phyloP scores from a whole-genome alignment of 2,113 vertebrate genomes.

The Nothocercus nigrocapillus region DNA sequence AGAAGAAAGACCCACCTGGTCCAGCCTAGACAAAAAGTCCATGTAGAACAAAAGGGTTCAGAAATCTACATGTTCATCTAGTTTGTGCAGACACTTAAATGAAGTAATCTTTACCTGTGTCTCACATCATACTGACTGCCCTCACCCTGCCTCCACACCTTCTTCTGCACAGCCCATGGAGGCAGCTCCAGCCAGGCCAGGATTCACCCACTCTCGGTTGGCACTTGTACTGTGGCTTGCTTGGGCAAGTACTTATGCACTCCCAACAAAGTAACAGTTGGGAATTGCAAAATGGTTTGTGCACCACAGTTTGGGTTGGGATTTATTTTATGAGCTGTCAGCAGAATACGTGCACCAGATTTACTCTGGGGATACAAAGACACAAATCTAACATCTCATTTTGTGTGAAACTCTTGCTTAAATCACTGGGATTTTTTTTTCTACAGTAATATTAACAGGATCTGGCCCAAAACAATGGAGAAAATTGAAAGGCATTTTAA shows the following conservation, averaged over 20 bases:
- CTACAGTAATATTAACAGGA: neutral
- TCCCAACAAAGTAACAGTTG: neutral
- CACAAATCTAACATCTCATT: neutral
- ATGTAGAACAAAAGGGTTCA: neutral
- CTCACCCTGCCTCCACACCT: neutral
- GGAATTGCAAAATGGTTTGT: neutral
- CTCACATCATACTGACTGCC: neutral
- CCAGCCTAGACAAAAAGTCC: neutral
- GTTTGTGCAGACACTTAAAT: neutral
- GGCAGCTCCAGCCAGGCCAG: neutral
- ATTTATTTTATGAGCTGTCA: neutral
- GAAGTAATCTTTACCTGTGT: neutral
- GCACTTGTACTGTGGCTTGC: neutral
- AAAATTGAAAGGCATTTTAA: neutral
- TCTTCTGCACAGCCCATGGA: fast-evolving
- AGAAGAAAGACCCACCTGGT: neutral
- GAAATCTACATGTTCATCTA: neutral
- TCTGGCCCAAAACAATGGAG: neutral
- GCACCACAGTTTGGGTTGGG: neutral
- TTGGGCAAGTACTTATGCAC: neutral
- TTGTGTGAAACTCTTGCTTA: neutral
- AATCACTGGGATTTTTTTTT: neutral
- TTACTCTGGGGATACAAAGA: neutral
- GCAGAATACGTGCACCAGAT: neutral
- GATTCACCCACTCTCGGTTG: neutral